Conservation (phyloP, 2,888 invertebrate genomes). For the Temnothorax unifasciatus region DNA sequence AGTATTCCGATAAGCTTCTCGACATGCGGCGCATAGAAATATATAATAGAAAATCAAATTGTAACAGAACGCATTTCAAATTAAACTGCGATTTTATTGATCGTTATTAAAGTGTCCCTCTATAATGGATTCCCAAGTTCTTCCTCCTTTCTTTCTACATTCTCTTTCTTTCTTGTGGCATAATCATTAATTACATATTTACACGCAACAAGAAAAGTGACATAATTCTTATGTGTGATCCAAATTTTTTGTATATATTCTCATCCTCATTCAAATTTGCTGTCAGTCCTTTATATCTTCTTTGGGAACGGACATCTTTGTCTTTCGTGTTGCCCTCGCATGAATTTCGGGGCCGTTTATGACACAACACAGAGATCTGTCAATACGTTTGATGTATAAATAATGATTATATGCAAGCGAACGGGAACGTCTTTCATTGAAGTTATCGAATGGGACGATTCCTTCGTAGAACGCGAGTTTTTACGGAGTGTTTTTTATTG, state of each 20-base stretch:
- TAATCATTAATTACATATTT: not conserved
- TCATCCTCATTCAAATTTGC: constrained; percentile 26
- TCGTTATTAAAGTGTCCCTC: not conserved
- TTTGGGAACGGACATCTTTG: not conserved
- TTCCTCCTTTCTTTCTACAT: not conserved
- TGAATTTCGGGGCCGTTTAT: constrained; percentile 5
- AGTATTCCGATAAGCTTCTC: constrained; percentile 54
- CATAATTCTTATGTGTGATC: constrained; percentile 4
- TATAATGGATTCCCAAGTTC: not conserved
- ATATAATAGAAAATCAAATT: constrained; percentile 73
- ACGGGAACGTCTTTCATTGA: constrained; percentile 44
- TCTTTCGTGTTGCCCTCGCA: not conserved
- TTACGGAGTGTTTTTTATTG: constrained; percentile 76
- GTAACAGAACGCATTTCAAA: constrained; percentile 25
- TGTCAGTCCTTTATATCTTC: constrained; percentile 11
- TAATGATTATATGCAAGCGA: constrained; percentile 23
- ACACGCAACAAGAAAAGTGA: constrained; percentile 3
- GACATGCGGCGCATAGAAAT: constrained; percentile 67
- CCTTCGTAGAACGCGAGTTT: constrained; percentile 62
- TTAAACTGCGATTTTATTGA: not conserved
- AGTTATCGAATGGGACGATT: constrained; percentile 61
- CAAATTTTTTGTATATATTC: constrained; percentile 16
- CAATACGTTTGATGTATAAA: constrained; percentile 37
- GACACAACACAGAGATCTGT: constrained; percentile 38
- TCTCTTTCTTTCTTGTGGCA: not conserved